Evolutionary conservation across 1,140 invertebrate species (phyloP), one percentile per base, ranked within the genome.

Genomic region (Sycophaga agraensis): DNA sequence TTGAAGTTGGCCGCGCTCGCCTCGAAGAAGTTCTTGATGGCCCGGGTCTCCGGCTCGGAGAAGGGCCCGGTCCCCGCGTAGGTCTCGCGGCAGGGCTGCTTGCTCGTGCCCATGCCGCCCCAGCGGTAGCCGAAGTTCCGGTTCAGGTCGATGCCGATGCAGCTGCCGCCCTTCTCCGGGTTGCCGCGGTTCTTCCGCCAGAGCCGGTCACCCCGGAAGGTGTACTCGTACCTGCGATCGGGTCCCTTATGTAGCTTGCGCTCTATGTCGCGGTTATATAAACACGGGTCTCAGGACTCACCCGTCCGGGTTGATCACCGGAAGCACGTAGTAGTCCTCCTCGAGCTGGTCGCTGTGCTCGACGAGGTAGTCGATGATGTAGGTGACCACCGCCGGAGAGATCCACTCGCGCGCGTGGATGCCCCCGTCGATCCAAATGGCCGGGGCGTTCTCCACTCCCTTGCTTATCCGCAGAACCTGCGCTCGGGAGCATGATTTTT

Each of bases 371-470:
- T 93, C 88, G 45, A 88, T 82, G 9, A 89, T 80, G 66, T 86
- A 89, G 17, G 85, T 82, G 9, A 85, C 84, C 1, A 82, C 74
- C 0, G 91, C 90, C 7, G 90, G 89, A 0, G 90, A 85, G 37
- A 94, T 91, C 91, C 92, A 94, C 82, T 94, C 88, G 55, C 87
- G 79, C 1, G 88, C 86, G 68, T 89, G 88, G 48, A 88, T 89
- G 17, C 86, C 88, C 58, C 86, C 87, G 73, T 90, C 88, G 50
- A 90, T 82, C 83, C 77, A 84, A 39, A 81, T 80, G 28, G 78
- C 80, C 11, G 80, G 77, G n/a, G 70, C 74, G 7, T 70, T 67
- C 51, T 67, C 39, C 8, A 68, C 62, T 5, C 78, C 78, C 17
- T 76, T 76, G 42, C 88, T 90, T 34, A 91, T 89, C 59, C 87